Evolutionary conservation across 2,888 invertebrate species (phyloP).

Genomic region (Palloptera scutellata): DNA sequence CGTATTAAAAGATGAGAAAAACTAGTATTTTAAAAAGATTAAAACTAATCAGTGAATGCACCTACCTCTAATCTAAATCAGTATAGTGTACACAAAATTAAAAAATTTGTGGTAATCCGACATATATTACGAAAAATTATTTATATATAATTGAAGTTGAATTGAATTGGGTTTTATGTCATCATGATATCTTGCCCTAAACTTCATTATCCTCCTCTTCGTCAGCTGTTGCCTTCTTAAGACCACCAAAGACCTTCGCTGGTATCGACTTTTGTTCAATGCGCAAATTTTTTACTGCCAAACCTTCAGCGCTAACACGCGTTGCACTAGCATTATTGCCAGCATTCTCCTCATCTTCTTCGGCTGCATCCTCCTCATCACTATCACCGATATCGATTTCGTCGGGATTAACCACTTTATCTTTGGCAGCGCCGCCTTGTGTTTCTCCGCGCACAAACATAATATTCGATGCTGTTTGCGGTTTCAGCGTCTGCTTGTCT

Average conservation of each 20-base stretch:
- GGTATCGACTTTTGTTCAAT: conserved; percentile 88
- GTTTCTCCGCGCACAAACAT: conserved; percentile 89
- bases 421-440: conserved; percentile 74
- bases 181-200: too few species aligned
- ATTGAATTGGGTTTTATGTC: too few species aligned
- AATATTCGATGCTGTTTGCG: conserved; percentile 69
- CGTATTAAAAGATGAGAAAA: too few species aligned
- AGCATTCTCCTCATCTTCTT: conserved; percentile 67
- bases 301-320: conserved; percentile 65
- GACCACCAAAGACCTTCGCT: conserved; percentile 88
- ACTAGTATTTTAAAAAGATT: too few species aligned
- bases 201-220: conserved; percentile 53
- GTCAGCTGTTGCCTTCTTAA: conserved; percentile 61
- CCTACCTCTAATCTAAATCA: too few species aligned
- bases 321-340: conserved; percentile 69
- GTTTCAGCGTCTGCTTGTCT: conserved; percentile 43
- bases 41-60: too few species aligned
- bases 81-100: too few species aligned
- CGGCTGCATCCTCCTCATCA: conserved; percentile 69
- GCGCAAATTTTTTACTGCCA: conserved; percentile 72
- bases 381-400: conserved; percentile 86
- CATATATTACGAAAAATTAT: too few species aligned
- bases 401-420: conserved; percentile 83
- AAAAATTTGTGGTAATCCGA: too few species aligned
- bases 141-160: too few species aligned